Conservation (phyloP, 2,797 vertebrate genomes). For the Catostomus latipinnis region DNA sequence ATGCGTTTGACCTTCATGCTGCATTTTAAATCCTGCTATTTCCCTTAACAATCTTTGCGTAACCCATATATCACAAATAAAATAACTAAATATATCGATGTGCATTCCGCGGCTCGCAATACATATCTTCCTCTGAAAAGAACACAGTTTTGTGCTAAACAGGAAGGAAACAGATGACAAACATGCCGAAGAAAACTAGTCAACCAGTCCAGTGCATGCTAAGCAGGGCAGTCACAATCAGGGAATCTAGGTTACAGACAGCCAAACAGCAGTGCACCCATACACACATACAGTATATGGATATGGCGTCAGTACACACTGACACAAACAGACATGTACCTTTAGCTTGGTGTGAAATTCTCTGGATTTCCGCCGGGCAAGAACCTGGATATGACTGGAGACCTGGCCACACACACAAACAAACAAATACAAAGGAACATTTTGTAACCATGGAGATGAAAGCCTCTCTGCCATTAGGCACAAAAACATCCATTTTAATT, state of each 20-base stretch:
- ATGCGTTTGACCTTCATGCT: constrained; percentile 3
- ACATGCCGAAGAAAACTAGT: constrained; percentile 59
- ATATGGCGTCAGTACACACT: constrained; percentile 19
- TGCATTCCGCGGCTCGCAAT: constrained; percentile 15
- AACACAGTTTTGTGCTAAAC: constrained; percentile 59
- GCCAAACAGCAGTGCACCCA: constrained; percentile 82
- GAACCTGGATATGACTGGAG: constrained; percentile 99
- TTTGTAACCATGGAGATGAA: constrained; percentile 98
- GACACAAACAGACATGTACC: constrained; percentile 74
- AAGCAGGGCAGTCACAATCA: constrained; percentile 79
- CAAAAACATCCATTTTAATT: constrained; percentile 45
- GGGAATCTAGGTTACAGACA: constrained; percentile 85
- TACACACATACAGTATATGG: constrained; percentile 17
- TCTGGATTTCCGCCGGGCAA: constrained; percentile 98
- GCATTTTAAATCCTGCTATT: background rate
- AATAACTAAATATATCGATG: background rate
- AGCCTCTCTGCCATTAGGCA: constrained; percentile 87
- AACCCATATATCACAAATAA: background rate
- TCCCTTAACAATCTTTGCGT: background rate
- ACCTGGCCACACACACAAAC: constrained; percentile 78
- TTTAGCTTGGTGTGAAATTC: constrained; percentile 99
- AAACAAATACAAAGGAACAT: constrained; percentile 81
- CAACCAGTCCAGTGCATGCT: constrained; percentile 60
- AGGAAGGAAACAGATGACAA: constrained; percentile 60
- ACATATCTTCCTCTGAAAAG: constrained; percentile 51